Percentiles rank a stretch among this genome's conserved stretches.
These are phyloP conservation scores for Cryptomyrus ogoouensis DNA, from an alignment of 2,113 vertebrate genomes.

Conservation along the genomic window DNA sequence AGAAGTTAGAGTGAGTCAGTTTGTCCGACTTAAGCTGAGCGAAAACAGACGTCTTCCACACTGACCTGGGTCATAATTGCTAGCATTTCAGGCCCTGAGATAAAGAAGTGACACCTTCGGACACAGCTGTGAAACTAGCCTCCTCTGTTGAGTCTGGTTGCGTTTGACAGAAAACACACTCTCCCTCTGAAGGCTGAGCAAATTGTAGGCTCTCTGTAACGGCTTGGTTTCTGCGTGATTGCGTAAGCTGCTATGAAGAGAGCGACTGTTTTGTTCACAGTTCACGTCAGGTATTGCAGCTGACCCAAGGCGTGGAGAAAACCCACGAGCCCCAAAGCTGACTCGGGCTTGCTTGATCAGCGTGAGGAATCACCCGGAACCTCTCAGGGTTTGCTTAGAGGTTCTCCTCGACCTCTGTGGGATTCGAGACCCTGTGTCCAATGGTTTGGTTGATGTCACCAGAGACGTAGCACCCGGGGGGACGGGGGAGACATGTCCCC, in stretches of 20 bases:
- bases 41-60: background rate
- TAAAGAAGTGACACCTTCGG: background rate
- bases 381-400: background rate
- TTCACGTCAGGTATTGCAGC: background rate
- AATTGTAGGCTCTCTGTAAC: background rate
- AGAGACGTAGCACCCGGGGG: background rate
- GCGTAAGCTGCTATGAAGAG: background rate
- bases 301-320: background rate
- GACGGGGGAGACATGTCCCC: background rate
- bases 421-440: background rate
- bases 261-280: background rate
- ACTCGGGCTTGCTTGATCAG: background rate
- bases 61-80: background rate
- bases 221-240: background rate
- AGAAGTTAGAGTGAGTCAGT: background rate
- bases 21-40: background rate
- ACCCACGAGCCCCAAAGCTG: background rate
- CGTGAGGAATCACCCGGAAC: background rate
- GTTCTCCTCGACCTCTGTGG: background rate
- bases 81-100: background rate
- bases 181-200: background rate
- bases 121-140: background rate
- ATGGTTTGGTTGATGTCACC: background rate
- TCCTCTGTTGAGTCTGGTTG: background rate
- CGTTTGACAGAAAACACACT: background rate